Evolutionary conservation across 1,140 invertebrate genomes (phyloP).

Genomic region (Vanessa tameamea): DNA sequence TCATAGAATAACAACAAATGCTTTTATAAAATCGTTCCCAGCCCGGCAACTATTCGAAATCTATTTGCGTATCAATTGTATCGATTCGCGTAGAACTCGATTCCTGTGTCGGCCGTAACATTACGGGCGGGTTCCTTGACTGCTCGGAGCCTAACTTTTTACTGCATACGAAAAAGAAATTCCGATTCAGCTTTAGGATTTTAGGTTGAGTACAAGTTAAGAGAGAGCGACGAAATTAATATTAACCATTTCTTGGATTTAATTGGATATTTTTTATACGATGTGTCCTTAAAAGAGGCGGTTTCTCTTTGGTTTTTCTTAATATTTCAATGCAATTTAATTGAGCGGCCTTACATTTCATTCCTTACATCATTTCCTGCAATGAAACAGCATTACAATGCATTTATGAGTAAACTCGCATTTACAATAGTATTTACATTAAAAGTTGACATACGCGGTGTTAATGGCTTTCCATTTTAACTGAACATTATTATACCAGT

Average conservation of each 20-base stretch:
- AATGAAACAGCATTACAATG: no score
- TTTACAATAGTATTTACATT: no score
- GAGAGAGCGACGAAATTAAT: slow-evolving; percentile 2
- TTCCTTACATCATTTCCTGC: no score
- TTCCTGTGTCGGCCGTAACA: slow-evolving; percentile 64
- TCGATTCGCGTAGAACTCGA: slow-evolving; percentile 59
- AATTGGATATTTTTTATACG: no score
- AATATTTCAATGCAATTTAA: no score
- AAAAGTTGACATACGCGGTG: no score
- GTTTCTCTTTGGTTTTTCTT: no score
- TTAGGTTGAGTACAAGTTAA: slow-evolving; percentile 42
- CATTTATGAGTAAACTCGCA: no score
- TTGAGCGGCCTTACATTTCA: no score
- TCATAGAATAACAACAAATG: slow-evolving; percentile 13
- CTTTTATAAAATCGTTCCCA: neutral
- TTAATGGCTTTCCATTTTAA: no score
- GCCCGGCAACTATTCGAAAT: slow-evolving; percentile 51
- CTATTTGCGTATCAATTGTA: slow-evolving; percentile 64
- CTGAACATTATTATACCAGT: no score
- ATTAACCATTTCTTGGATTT: neutral
- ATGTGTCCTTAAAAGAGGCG: no score
- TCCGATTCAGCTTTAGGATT: slow-evolving; percentile 71
- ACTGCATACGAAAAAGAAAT: slow-evolving; percentile 75
- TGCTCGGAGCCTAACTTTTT: slow-evolving; percentile 74
- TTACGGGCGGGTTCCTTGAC: slow-evolving; percentile 67